phyloP scores from a whole-genome alignment of 35 echinoderm and acorn worm genomes.

The Patiria miniata region DNA sequence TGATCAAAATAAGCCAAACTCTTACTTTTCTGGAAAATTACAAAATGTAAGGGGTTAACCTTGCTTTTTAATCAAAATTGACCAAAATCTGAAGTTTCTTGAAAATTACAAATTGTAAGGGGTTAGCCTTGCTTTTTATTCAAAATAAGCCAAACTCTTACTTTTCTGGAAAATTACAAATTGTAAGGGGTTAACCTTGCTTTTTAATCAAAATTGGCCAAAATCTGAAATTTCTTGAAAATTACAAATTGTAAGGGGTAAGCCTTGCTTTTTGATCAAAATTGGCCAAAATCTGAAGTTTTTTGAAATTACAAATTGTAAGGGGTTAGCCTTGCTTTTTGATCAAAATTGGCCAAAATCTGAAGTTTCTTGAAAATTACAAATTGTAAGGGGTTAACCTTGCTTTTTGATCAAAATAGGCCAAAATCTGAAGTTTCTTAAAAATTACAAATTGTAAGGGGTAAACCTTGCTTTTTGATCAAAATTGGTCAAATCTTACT shows the following conservation, averaged over 20 bases:
- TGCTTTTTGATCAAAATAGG: neutral
- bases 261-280: neutral
- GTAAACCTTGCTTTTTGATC: neutral
- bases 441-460: neutral
- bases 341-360: no score
- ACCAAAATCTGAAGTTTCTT: neutral
- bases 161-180: neutral
- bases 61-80: no score
- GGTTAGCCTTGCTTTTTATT: neutral
- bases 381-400: neutral
- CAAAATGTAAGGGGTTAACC: no score
- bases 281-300: neutral
- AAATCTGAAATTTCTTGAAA: neutral
- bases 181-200: conserved; percentile 7
- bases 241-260: no score
- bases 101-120: no score
- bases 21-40: neutral
- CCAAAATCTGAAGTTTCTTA: neutral
- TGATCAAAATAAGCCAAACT: neutral
- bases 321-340: no score
- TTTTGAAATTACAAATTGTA: neutral
- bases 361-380: no score
- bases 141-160: neutral
- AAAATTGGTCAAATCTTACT: neutral
- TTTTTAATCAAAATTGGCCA: neutral